phyloP scores from a whole-genome alignment of 2,113 vertebrate genomes.

The Nerophis ophidion region DNA sequence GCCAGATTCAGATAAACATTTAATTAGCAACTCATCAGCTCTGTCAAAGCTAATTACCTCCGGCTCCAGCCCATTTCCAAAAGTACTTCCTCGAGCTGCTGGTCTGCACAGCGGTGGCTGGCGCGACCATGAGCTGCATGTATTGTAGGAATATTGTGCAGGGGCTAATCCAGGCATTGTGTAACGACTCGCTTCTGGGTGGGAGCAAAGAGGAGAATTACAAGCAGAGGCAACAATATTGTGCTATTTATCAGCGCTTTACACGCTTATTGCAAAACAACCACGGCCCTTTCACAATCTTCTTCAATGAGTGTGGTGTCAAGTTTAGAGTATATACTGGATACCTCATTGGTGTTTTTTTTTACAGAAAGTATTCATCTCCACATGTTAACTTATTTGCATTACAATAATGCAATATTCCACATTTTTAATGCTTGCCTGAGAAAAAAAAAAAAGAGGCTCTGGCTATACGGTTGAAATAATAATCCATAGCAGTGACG shows the following conservation, averaged over 20 bases:
- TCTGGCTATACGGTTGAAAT: too few species aligned
- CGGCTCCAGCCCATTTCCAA: slow-evolving; percentile 36
- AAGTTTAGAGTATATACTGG: background rate
- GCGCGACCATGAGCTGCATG: slow-evolving; percentile 14
- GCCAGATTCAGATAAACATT: slow-evolving; percentile 67
- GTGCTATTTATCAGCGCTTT: slow-evolving; percentile 1
- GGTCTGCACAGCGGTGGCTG: slow-evolving; percentile 30
- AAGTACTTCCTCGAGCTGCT: slow-evolving; percentile 34
- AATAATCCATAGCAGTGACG: too few species aligned
- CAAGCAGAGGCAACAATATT: slow-evolving; percentile 17
- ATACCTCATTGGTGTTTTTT: background rate
- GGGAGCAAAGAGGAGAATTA: slow-evolving; percentile 20
- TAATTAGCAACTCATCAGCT: slow-evolving; percentile 67
- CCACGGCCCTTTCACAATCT: background rate
- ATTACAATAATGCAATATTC: too few species aligned
- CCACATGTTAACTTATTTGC: too few species aligned
- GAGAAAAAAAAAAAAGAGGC: too few species aligned
- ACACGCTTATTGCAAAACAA: background rate
- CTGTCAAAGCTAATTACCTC: slow-evolving; percentile 61
- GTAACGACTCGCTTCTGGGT: slow-evolving; percentile 7
- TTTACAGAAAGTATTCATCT: background rate
- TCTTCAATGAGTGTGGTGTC: background rate
- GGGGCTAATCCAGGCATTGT: slow-evolving; percentile 22
- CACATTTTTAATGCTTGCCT: too few species aligned
- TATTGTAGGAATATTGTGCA: slow-evolving; percentile 5